Conservation (phyloP, 1,140 invertebrate genomes). For the Palaemon carinicauda region DNA sequence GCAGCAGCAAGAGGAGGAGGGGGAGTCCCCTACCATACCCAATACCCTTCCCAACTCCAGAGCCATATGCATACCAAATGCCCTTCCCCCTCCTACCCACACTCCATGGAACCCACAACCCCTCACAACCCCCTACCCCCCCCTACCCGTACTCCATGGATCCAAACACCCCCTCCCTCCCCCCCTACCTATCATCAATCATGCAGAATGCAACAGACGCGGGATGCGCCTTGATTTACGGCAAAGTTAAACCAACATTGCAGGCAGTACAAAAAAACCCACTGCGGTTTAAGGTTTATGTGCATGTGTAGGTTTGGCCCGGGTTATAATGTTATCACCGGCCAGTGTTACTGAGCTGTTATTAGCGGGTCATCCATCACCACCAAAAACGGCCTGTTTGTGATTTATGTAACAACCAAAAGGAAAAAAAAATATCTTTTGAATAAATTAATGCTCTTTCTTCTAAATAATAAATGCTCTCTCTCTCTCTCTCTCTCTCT, state of each 20-base stretch:
- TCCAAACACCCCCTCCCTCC: too few relatives aligned
- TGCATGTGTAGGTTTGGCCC: conserved; percentile 20
- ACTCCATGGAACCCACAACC: too few relatives aligned
- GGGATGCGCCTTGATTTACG: not conserved
- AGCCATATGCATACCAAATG: too few relatives aligned
- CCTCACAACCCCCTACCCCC: not conserved
- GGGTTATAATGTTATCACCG: conserved; percentile 38
- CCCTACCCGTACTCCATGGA: too few relatives aligned
- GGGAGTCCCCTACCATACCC: too few relatives aligned
- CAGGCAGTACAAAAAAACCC: not conserved
- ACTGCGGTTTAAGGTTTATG: conserved; percentile 15
- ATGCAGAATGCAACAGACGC: not conserved
- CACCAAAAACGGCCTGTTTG: conserved; percentile 16
- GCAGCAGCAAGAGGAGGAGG: too few relatives aligned
- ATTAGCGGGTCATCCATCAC: conserved; percentile 33
- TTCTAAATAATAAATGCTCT: not conserved
- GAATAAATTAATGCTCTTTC: not conserved
- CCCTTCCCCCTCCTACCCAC: too few relatives aligned
- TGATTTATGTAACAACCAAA: conserved; percentile 26
- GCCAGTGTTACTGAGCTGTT: conserved; percentile 14
- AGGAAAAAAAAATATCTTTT: not conserved
- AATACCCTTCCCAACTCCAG: too few relatives aligned
- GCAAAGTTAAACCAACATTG: not conserved
- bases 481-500: too few relatives aligned
- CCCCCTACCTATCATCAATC: too few relatives aligned